Conservation (phyloP, 2,113 vertebrate species). For the Mola mola region DNA sequence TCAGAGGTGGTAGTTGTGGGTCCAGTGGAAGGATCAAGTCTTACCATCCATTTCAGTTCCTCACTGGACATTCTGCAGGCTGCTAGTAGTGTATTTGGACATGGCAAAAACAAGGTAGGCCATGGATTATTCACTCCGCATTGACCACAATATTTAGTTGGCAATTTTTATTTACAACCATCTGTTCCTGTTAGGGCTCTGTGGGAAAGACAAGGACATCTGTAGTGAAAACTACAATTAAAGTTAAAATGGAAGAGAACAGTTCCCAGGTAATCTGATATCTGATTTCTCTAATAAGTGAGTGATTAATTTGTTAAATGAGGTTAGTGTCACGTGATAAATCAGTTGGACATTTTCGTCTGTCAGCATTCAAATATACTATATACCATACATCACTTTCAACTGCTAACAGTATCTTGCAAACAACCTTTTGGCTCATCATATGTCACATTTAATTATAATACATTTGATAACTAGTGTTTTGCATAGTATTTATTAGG, state of each 20-base stretch:
- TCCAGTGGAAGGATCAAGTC: constrained; percentile 80
- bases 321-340: no score
- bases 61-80: constrained; percentile 86
- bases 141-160: neutral
- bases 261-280: constrained; percentile 88
- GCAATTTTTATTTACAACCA: constrained; percentile 13
- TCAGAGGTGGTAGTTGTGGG: constrained; percentile 79
- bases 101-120: constrained; percentile 85
- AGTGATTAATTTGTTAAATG: no score
- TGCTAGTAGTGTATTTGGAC: constrained; percentile 82
- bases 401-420: no score
- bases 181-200: constrained; percentile 80
- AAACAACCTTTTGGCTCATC: no score
- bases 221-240: constrained; percentile 85
- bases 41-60: constrained; percentile 88
- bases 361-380: no score
- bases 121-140: constrained; percentile 21
- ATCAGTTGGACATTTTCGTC: no score
- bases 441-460: no score
- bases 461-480: no score
- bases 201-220: constrained; percentile 82
- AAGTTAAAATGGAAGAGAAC: constrained; percentile 84
- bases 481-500: no score
- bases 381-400: no score
- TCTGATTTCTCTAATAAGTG: no score